These are phyloP conservation scores for Hypanus sabinus DNA, from an alignment of 2,113 vertebrate species.

Conservation along the genomic window DNA sequence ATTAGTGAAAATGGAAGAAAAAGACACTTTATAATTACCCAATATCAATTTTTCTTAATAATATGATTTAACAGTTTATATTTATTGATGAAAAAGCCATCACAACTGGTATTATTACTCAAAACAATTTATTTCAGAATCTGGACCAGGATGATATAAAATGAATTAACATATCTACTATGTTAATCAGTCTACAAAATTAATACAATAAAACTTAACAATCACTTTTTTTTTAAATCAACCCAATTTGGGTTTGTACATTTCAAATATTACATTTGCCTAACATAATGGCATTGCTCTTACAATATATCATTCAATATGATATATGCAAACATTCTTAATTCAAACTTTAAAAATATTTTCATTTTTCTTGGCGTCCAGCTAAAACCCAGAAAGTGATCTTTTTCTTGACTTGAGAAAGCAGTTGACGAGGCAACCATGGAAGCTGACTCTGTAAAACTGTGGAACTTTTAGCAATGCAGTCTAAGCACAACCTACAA, in stretches of 20 bases:
- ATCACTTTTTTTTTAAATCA: slow-evolving; percentile 29
- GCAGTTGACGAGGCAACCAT: slow-evolving; percentile 68
- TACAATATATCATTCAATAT: background rate
- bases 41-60: background rate
- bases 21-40: background rate
- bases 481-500: slow-evolving; percentile 75
- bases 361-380: slow-evolving; percentile 56
- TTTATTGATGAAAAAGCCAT: slow-evolving; percentile 9
- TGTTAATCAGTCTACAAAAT: slow-evolving; percentile 29
- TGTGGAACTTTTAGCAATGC: slow-evolving; percentile 67
- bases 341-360: slow-evolving; percentile 28
- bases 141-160: slow-evolving; percentile 21
- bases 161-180: background rate
- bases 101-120: slow-evolving; percentile 1
- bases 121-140: slow-evolving; percentile 30
- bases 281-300: background rate
- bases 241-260: slow-evolving; percentile 32
- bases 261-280: slow-evolving; percentile 33
- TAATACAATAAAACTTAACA: slow-evolving; percentile 25
- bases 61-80: background rate
- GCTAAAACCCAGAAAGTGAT: slow-evolving; percentile 74
- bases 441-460: slow-evolving; percentile 65
- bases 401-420: slow-evolving; percentile 67
- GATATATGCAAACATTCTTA: background rate
- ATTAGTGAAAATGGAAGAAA: background rate